A percentile compares a stretch with the other conserved stretches of the same genome.
Conservation (phyloP, 2,888 invertebrate species). For the Hyposoter didymator region DNA sequence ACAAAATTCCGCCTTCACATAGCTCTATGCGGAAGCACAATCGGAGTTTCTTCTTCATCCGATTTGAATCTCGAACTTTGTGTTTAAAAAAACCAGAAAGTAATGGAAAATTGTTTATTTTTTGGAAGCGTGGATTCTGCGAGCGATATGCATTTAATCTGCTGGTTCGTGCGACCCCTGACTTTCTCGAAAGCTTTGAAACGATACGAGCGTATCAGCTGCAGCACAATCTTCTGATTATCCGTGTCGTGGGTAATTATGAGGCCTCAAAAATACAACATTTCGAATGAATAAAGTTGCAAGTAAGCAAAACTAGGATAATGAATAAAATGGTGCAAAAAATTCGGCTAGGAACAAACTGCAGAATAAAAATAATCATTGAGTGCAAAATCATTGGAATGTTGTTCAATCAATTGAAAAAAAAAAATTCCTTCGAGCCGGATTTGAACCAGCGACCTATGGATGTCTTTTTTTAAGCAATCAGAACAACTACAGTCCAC, state of each 20-base stretch:
- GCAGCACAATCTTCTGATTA: background rate
- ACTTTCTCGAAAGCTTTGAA: conserved; percentile 26
- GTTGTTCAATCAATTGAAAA: conserved; percentile 47
- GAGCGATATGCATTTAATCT: conserved; percentile 42
- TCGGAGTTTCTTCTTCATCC: too few species aligned
- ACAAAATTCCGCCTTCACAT: too few species aligned
- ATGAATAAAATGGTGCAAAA: background rate
- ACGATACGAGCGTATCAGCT: conserved; percentile 12
- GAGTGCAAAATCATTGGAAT: background rate
- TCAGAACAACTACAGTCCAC: conserved; percentile 79
- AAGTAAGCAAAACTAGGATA: background rate
- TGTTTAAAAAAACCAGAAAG: too few species aligned
- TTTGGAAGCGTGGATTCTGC: background rate
- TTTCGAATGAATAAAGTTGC: background rate
- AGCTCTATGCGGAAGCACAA: too few species aligned
- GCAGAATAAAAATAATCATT: background rate
- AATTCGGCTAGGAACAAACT: background rate
- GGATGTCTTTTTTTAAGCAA: conserved; percentile 72
- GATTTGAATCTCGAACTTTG: too few species aligned
- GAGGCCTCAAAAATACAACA: background rate
- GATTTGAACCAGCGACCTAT: conserved; percentile 84
- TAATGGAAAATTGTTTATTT: too few species aligned
- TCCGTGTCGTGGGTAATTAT: background rate
- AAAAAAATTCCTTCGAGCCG: conserved; percentile 83
- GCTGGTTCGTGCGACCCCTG: conserved; percentile 32